Conservation (phyloP, 2,888 invertebrate genomes). For the Leptogaster cylindrica region DNA sequence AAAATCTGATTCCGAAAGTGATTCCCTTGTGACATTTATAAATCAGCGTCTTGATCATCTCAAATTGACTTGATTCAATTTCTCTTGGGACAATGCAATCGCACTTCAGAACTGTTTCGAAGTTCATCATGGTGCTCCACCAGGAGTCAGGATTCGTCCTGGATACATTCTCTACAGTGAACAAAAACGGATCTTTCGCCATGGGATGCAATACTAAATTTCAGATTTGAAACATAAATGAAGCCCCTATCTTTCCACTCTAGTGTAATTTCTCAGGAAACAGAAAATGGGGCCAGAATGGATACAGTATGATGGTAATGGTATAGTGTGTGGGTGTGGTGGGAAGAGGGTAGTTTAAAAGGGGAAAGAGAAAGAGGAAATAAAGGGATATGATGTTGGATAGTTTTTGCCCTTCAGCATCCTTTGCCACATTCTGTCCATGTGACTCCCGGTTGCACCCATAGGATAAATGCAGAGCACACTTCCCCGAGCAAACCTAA, state of each 20-base stretch:
- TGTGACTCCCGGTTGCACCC: neutral
- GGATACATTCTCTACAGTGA: neutral
- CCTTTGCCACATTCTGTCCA: neutral
- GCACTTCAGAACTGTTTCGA: neutral
- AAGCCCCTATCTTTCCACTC: neutral
- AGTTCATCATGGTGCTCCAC: neutral
- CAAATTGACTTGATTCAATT: constrained; percentile 12
- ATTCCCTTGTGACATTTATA: constrained; percentile 14
- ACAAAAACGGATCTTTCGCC: neutral
- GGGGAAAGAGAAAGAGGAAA: too few species aligned
- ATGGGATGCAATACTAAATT: neutral
- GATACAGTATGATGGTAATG: too few species aligned
- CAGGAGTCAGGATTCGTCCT: neutral
- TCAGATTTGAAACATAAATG: constrained; percentile 6
- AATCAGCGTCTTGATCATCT: neutral
- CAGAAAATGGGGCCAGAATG: too few species aligned
- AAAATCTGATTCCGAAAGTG: constrained; percentile 11
- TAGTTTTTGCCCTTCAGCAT: too few species aligned
- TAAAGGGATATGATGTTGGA: too few species aligned
- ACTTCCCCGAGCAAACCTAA: neutral
- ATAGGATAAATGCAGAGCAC: neutral
- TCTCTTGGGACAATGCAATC: constrained; percentile 2
- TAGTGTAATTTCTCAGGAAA: neutral
- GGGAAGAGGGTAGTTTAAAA: too few species aligned
- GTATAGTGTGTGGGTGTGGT: too few species aligned